These are phyloP conservation scores for Megathymus violae DNA, from an alignment of 1,140 invertebrate genomes.

Conservation along the genomic window DNA sequence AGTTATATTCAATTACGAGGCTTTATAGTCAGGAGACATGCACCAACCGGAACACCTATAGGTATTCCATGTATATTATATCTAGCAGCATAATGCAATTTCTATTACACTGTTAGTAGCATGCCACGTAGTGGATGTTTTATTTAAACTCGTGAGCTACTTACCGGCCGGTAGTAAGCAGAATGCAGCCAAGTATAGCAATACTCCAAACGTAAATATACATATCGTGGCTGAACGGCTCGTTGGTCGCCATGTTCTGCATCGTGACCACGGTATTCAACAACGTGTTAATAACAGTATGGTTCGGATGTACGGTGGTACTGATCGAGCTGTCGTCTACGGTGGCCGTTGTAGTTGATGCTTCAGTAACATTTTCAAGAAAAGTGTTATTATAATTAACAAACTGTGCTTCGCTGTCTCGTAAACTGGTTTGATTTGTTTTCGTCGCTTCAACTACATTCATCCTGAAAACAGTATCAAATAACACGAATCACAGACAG, in stretches of 20 bases:
- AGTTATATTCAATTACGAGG: no score
- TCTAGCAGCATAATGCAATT: no score
- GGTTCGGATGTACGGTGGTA: conserved; percentile 39
- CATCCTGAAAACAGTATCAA: no score
- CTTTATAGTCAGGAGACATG: no score
- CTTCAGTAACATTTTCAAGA: not conserved
- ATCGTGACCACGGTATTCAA: conserved; percentile 56
- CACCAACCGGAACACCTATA: no score
- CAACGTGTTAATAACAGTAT: conserved; percentile 57
- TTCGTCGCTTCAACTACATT: conserved; percentile 57
- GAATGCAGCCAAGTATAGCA: conserved; percentile 84
- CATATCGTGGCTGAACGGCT: conserved; percentile 51
- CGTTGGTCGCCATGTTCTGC: conserved; percentile 45
- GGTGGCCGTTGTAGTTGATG: not conserved
- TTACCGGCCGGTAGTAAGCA: conserved; percentile 82
- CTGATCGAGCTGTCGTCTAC: conserved; percentile 2
- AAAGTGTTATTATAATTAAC: conserved; percentile 22
- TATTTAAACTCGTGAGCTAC: no score
- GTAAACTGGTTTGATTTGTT: not conserved
- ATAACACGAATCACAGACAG: no score
- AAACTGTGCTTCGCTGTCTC: not conserved
- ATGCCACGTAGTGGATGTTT: not conserved
- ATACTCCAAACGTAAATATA: conserved; percentile 86
- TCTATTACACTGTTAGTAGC: no score
- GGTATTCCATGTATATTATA: no score